phyloP scores from a whole-genome alignment of 2,113 vertebrate species.

The Oostethus manadensis region DNA sequence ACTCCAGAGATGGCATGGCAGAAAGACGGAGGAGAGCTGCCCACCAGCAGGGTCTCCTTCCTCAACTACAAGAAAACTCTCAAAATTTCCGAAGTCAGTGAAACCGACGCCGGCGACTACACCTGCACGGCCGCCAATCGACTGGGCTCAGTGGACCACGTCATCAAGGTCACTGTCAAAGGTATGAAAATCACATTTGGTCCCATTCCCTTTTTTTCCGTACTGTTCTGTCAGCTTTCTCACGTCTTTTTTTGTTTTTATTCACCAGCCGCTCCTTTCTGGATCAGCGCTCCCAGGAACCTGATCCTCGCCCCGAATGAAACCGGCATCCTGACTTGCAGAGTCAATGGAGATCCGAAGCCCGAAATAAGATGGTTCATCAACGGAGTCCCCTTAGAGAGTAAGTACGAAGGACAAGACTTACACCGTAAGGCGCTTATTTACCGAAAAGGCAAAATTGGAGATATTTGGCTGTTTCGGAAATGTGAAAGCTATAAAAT shows the following conservation, averaged over 20 bases:
- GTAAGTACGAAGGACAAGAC: conserved; percentile 66
- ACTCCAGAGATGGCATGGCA: conserved; percentile 87
- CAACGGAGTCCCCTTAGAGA: conserved; percentile 84
- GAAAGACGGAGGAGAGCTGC: conserved; percentile 83
- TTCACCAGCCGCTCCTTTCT: conserved; percentile 86
- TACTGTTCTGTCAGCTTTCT: background rate
- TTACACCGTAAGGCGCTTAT: too few relatives aligned
- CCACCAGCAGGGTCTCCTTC: conserved; percentile 73
- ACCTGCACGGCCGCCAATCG: conserved; percentile 83
- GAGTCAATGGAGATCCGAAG: conserved; percentile 85
- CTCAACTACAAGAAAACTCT: conserved; percentile 87
- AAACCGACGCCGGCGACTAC: conserved; percentile 87
- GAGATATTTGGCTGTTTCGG: too few relatives aligned
- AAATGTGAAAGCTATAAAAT: too few relatives aligned
- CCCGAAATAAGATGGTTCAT: conserved; percentile 85
- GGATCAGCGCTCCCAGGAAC: conserved; percentile 88
- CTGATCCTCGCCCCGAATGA: conserved; percentile 93
- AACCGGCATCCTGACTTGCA: conserved; percentile 83
- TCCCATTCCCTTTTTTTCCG: background rate
- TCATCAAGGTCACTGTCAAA: conserved; percentile 89
- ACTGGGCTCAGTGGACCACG: conserved; percentile 76
- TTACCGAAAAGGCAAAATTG: too few relatives aligned
- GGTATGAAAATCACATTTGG: conserved; percentile 62
- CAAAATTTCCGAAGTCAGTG: conserved; percentile 81
- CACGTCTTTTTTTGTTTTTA: background rate